Conservation (phyloP, 2,888 invertebrate species). For the Branchipolynoe longqiensis region DNA sequence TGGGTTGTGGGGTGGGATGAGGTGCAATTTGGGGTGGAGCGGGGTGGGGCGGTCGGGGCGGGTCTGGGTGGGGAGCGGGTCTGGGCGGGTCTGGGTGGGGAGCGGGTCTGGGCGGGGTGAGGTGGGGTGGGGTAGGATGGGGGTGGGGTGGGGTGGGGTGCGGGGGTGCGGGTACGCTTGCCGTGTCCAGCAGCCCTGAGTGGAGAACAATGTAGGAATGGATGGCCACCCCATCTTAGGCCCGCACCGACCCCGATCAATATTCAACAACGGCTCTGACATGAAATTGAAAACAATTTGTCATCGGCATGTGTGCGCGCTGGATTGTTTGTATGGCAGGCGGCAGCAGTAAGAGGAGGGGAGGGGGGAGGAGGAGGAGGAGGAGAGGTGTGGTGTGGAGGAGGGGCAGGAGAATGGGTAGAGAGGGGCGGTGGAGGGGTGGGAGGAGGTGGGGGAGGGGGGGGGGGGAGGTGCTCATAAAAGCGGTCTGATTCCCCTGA, state of each 20-base stretch:
- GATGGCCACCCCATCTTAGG: conserved; percentile 21
- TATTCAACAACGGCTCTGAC: conserved; percentile 40
- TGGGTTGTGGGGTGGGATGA: neutral
- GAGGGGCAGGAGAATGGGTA: neutral
- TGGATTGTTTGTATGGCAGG: neutral
- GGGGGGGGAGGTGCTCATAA: neutral
- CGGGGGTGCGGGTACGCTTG: neutral
- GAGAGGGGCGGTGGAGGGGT: neutral
- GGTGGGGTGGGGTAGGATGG: neutral
- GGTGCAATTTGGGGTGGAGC: too few species aligned
- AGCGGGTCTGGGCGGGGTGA: too few species aligned
- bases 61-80: too few species aligned
- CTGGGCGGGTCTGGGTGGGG: too few species aligned
- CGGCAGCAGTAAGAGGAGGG: neutral
- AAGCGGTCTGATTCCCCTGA: neutral
- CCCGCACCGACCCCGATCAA: conserved; percentile 30
- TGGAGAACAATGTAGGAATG: conserved; percentile 46
- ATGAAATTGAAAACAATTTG: conserved; percentile 58
- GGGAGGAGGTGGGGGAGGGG: conserved; percentile 1
- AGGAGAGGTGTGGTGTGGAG: too few species aligned
- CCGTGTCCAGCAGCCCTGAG: conserved; percentile 36
- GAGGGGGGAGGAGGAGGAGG: neutral
- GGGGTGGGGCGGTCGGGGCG: too few species aligned
- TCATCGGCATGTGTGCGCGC: conserved; percentile 32
- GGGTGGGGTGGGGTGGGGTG: neutral